Conservation (phyloP, 2,888 invertebrate species). For the Agriopis marginaria region DNA sequence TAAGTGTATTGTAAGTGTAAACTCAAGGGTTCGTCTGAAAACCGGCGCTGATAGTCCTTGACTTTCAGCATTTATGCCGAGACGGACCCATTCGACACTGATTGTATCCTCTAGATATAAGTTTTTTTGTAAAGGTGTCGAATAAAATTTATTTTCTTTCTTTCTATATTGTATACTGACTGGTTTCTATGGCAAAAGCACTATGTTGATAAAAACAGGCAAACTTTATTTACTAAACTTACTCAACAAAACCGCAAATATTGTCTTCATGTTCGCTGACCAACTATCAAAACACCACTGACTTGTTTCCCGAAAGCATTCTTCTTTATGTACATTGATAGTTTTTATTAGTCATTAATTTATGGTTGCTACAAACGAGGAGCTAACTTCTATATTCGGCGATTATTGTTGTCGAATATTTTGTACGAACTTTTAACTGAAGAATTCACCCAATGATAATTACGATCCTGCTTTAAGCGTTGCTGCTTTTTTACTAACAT, state of each 20-base stretch:
- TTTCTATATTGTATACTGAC: background rate
- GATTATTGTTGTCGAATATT: constrained; percentile 1
- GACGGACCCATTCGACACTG: too few relatives aligned
- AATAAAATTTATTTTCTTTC: too few relatives aligned
- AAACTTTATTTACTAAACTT: constrained; percentile 21
- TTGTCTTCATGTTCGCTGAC: constrained; percentile 39
- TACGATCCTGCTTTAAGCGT: too few relatives aligned
- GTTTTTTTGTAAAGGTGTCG: too few relatives aligned
- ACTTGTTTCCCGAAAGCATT: constrained; percentile 9
- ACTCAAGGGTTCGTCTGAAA: too few relatives aligned
- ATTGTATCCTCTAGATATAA: too few relatives aligned
- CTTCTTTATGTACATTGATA: constrained; percentile 26
- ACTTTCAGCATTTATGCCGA: too few relatives aligned
- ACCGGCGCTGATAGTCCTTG: too few relatives aligned
- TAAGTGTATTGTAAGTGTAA: too few relatives aligned
- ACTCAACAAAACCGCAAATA: constrained; percentile 35
- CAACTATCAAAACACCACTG: constrained; percentile 29
- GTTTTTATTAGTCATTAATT: constrained; percentile 15
- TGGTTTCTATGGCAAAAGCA: background rate
- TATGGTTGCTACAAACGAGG: constrained; percentile 24
- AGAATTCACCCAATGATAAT: too few relatives aligned
- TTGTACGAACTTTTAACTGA: too few relatives aligned
- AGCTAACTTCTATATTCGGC: constrained; percentile 10
- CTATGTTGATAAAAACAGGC: background rate
- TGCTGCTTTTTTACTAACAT: too few relatives aligned